phyloP scores from a whole-genome alignment of 2,797 vertebrate species.

The Thamnophis elegans region DNA sequence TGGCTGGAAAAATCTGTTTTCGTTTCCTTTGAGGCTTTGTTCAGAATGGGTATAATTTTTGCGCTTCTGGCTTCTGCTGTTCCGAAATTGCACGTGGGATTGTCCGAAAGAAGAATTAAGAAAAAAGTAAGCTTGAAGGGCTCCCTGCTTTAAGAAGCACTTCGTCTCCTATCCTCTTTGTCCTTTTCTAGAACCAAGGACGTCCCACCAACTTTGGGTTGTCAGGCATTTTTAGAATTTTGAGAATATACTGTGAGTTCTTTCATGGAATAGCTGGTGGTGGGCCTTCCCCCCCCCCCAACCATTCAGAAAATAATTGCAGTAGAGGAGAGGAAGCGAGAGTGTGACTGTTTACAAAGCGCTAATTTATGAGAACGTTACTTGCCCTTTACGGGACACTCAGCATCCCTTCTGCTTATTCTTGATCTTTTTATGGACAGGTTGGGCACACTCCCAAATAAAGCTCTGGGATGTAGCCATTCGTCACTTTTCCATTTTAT shows the following conservation, averaged over 20 bases:
- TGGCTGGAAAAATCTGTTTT: neutral
- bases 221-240: neutral
- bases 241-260: neutral
- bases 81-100: neutral
- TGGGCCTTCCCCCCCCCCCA: neutral
- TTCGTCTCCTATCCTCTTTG: neutral
- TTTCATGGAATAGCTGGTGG: neutral
- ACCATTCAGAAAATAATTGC: neutral
- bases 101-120: neutral
- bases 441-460: neutral
- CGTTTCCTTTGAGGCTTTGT: neutral
- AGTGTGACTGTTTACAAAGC: neutral
- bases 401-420: neutral
- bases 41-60: neutral
- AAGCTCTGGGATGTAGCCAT: neutral
- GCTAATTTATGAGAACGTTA: neutral
- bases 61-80: neutral
- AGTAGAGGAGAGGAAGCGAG: neutral
- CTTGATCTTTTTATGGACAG: neutral
- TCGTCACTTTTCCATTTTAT: neutral
- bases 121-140: neutral
- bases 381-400: neutral
- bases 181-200: neutral
- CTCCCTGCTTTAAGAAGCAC: neutral
- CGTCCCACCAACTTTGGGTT: neutral